Evolutionary conservation across 2,888 invertebrate species (phyloP), one percentile per base, ranked within the genome.

Genomic region (Cistogaster globosa): DNA sequence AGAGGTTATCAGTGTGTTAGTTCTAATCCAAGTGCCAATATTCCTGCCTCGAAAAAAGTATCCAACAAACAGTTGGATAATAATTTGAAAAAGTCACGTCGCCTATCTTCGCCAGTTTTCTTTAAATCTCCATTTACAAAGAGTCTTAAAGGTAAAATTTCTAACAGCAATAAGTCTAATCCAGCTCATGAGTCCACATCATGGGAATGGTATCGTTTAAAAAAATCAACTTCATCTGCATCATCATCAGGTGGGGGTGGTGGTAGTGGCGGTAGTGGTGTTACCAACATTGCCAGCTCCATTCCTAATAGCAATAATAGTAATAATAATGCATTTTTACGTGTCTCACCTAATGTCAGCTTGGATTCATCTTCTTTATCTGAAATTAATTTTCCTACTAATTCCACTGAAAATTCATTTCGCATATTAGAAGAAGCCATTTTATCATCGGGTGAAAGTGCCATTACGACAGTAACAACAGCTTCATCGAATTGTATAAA

Each of bases 21-120:
- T 51, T 75, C 87, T 0, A 87, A 88, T 38, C 86, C 86, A 5
- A 88, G 89, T 71, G 63, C 88, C 32, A 88, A 86, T 26, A 84
- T 69, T 80, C 63, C 71, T 92, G 82, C 74, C 55, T 58, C 75
- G 16, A 83, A 76, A 42, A 86, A 84, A 58, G 7, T 67, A 18
- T 45, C 72, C 58, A 69, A 65, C 14, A 83, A 83, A 68, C 72
- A 65, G 18, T 14, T 63, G 14, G 69, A 86, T 57, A 72, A 60
- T 65, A 87, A 74, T 2, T 75, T 76, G n/a, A 89, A 87, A 86
- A 88, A 86, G 69, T 75, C 94, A 0, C 92, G 94, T 53, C 93
- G 94, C 62, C 89, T 95, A 16, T 94, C 94, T 8, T 94, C 95
- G 55, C 95, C 95, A 0, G 94, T 94, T 0, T 95, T 95, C 88